Evolutionary conservation across 2,888 invertebrate species (phyloP).

Genomic region (Drosophila merina): DNA sequence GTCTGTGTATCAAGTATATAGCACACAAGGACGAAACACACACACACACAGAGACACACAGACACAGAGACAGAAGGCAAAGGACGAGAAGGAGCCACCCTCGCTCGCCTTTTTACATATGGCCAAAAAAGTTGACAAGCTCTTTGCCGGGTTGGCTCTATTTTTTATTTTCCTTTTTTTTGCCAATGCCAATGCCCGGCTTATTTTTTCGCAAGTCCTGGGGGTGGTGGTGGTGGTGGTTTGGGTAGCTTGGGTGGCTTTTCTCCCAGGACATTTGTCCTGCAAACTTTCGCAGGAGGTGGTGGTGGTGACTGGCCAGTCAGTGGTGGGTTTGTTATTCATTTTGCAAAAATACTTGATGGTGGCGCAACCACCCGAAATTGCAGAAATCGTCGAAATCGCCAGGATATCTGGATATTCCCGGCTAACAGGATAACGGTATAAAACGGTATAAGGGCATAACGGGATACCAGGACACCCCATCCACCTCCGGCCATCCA

Average conservation of each 20-base stretch:
- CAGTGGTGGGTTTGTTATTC: slow-evolving; percentile 65
- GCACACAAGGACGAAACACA: slow-evolving; percentile 22
- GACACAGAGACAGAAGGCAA: slow-evolving; percentile 4
- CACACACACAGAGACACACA: slow-evolving; percentile 7
- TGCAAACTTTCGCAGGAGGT: slow-evolving; percentile 20
- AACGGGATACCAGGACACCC: slow-evolving; percentile 3
- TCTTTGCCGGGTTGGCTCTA: slow-evolving; percentile 61
- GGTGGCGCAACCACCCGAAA: slow-evolving; percentile 20
- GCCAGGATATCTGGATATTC: slow-evolving; percentile 3
- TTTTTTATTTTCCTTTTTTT: slow-evolving; percentile 28
- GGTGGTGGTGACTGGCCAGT: slow-evolving; percentile 56
- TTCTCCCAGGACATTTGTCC: slow-evolving; percentile 2
- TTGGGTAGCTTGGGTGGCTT: slow-evolving; percentile 42
- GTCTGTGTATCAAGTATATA: slow-evolving; percentile 35
- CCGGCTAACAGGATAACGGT: slow-evolving; percentile 1
- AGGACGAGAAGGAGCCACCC: slow-evolving; percentile 61
- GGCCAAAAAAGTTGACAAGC: slow-evolving; percentile 72
- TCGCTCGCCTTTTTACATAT: slow-evolving; percentile 68
- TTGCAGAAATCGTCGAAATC: slow-evolving; percentile 16
- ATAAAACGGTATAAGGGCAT: neutral
- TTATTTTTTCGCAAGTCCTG: slow-evolving; percentile 61
- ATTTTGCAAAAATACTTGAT: slow-evolving; percentile 63
- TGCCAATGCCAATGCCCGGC: slow-evolving; percentile 53
- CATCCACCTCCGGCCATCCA: neutral
- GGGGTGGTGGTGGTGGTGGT: slow-evolving; percentile 32